Evolutionary conservation across 2,797 vertebrate species (phyloP).

Genomic region (Pristis pectinata): DNA sequence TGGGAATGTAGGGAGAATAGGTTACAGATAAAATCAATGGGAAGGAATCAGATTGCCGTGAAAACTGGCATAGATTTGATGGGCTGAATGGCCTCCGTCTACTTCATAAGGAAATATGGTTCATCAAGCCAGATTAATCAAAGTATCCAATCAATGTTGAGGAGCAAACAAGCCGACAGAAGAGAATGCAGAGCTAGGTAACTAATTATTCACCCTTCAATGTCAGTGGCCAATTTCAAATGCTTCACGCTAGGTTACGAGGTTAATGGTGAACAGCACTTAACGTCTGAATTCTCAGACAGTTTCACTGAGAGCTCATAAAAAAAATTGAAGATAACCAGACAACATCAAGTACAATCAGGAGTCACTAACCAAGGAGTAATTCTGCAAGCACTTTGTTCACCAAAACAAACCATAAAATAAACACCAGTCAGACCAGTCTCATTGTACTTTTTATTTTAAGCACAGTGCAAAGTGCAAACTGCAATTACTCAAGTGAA

Average conservation of each 20-base stretch:
- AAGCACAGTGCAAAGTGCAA: constrained; percentile 32
- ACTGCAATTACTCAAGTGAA: constrained; percentile 6
- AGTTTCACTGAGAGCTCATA: not conserved
- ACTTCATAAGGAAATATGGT: too few relatives aligned
- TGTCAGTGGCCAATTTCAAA: not conserved
- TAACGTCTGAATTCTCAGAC: too few relatives aligned
- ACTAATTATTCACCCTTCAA: too few relatives aligned
- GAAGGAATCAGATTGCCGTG: too few relatives aligned
- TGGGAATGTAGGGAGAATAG: too few relatives aligned
- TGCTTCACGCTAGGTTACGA: not conserved
- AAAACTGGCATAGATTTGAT: not conserved
- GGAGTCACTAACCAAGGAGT: not conserved
- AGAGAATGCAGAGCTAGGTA: not conserved
- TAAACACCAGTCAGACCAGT: not conserved
- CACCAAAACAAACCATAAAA: not conserved
- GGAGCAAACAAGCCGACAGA: not conserved
- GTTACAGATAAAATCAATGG: too few relatives aligned
- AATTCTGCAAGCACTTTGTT: not conserved
- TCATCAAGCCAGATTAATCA: too few relatives aligned
- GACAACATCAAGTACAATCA: not conserved
- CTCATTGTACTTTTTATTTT: constrained; percentile 23
- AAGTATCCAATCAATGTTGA: not conserved
- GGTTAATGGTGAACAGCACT: not conserved
- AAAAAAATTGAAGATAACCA: constrained; percentile 7
- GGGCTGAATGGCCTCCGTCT: not conserved